Conservation (phyloP, 2,113 vertebrate genomes). For the Dryoscopus gambensis region DNA sequence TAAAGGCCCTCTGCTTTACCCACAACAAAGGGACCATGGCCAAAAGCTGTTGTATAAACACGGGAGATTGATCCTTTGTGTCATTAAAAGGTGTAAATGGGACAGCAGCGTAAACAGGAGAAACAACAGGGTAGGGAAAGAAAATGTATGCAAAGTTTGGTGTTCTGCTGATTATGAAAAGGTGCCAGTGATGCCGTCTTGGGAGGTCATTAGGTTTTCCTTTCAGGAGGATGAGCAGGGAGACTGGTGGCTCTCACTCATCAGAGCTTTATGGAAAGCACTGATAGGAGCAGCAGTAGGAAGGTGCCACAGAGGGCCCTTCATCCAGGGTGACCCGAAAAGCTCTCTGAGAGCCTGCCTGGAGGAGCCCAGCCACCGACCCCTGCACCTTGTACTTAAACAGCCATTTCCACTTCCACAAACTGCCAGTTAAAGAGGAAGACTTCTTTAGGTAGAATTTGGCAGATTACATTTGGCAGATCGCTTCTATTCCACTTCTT, state of each 20-base stretch:
- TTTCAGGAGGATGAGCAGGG: neutral
- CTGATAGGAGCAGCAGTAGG: neutral
- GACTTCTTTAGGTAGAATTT: neutral
- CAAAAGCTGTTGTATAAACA: neutral
- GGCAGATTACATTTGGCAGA: neutral
- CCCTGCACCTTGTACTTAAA: neutral
- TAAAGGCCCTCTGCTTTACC: neutral
- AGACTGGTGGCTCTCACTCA: neutral
- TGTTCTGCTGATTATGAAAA: neutral
- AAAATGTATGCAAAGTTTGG: fast-evolving
- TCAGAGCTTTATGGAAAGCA: neutral
- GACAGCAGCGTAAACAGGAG: neutral
- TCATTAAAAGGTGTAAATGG: neutral
- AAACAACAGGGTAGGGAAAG: neutral
- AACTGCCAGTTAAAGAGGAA: neutral
- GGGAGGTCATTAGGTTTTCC: neutral
- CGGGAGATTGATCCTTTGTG: neutral
- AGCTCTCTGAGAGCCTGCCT: neutral
- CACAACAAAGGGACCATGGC: neutral
- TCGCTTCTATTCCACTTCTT: neutral
- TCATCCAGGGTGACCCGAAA: neutral
- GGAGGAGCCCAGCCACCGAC: neutral
- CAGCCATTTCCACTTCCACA: neutral
- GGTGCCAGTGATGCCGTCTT: neutral
- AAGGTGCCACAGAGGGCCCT: neutral